A percentile compares a stretch with the other conserved stretches of the same genome.
phyloP scores from a whole-genome alignment of 2,113 vertebrate species.

The Heterocephalus glaber region DNA sequence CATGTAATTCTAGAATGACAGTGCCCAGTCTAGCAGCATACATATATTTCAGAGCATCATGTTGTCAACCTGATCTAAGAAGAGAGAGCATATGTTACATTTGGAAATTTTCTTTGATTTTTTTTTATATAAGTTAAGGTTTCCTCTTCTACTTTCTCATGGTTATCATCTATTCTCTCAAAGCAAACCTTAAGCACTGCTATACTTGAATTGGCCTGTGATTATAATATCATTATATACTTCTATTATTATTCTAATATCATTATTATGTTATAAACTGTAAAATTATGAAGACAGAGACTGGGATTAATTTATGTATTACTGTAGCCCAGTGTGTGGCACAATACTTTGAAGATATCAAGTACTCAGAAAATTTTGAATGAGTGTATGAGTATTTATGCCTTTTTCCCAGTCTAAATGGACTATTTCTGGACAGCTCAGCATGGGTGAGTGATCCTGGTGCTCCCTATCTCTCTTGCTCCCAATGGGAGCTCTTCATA shows the following conservation, averaged over 20 bases:
- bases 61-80: not conserved
- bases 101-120: not conserved
- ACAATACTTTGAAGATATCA: not conserved
- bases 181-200: not conserved
- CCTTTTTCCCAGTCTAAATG: not conserved
- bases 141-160: not conserved
- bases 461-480: not conserved
- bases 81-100: not conserved
- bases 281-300: not conserved
- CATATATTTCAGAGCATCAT: not conserved
- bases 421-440: not conserved
- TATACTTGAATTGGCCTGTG: not conserved
- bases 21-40: not conserved
- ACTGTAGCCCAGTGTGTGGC: not conserved
- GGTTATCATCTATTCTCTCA: not conserved
- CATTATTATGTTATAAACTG: not conserved
- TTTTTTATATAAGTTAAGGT: not conserved
- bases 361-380: not conserved
- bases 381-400: not conserved
- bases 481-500: no score
- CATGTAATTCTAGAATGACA: not conserved
- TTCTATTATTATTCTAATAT: not conserved
- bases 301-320: not conserved
- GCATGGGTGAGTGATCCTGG: fast-evolving
- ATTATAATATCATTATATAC: not conserved